Percentiles rank a stretch among this genome's conserved stretches.
Evolutionary conservation across 2,797 vertebrate genomes (phyloP).

Genomic region (Hipposideros larvatus): DNA sequence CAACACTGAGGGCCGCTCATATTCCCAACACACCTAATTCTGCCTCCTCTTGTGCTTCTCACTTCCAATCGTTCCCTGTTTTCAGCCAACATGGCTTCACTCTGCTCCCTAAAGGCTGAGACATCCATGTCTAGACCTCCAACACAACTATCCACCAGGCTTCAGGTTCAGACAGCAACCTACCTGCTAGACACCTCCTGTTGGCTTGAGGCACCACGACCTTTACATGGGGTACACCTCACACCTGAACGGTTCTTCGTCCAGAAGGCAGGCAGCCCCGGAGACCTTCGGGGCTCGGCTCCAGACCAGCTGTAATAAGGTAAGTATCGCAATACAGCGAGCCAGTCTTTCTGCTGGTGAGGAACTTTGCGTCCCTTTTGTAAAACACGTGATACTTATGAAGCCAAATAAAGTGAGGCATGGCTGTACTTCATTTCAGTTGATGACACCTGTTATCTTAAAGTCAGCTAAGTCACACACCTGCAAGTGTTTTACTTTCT

Average conservation of each 20-base stretch:
- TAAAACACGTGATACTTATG: background rate
- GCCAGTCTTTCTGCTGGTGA: no score
- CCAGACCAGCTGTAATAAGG: background rate
- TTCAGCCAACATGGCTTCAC: background rate
- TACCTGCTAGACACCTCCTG: background rate
- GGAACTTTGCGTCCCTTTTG: background rate
- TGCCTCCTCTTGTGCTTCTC: background rate
- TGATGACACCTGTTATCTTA: background rate
- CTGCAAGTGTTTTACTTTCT: background rate
- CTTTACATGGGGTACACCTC: fast-evolving
- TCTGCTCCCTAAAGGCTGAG: background rate
- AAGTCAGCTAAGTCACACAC: background rate
- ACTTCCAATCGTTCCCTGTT: background rate
- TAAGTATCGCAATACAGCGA: background rate
- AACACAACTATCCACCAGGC: no score
- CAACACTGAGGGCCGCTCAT: background rate
- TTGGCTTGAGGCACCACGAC: background rate
- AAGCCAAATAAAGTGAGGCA: background rate
- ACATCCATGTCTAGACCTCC: background rate
- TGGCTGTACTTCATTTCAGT: background rate
- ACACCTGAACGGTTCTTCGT: background rate
- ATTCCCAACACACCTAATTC: background rate
- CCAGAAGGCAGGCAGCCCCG: background rate
- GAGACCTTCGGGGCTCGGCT: background rate
- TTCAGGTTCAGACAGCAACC: background rate